Evolutionary conservation across 2,888 invertebrate species (phyloP).

Genomic region (Agriopis marginaria): DNA sequence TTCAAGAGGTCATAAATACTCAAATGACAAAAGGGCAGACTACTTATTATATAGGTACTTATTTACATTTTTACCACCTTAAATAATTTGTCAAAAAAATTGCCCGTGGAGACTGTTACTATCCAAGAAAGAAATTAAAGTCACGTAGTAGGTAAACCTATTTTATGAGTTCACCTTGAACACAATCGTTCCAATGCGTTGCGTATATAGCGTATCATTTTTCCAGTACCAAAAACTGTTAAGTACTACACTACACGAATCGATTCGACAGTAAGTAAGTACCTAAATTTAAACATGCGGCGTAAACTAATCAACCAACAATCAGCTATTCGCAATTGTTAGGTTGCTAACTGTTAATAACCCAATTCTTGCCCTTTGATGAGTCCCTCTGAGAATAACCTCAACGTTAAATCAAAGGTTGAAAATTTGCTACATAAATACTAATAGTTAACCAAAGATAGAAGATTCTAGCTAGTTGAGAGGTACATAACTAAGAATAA

Average conservation of each 20-base stretch:
- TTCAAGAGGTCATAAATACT: not conserved
- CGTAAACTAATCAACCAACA: constrained; percentile 56
- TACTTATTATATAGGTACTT: no score
- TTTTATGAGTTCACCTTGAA: no score
- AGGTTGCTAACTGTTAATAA: constrained; percentile 50
- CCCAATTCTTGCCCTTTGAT: constrained; percentile 31
- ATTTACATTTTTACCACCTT: no score
- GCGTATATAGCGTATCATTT: no score
- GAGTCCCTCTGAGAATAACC: constrained; percentile 16
- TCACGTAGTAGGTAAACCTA: no score
- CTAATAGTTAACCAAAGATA: not conserved
- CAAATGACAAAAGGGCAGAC: no score
- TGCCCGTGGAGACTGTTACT: no score
- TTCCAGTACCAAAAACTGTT: not conserved
- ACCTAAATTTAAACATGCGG: constrained; percentile 47
- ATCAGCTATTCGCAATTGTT: constrained; percentile 51
- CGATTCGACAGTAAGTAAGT: constrained; percentile 41
- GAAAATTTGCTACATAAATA: not conserved
- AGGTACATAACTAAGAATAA: no score
- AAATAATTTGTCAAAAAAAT: no score
- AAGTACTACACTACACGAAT: not conserved
- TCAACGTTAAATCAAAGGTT: constrained; percentile 17
- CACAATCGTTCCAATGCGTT: no score
- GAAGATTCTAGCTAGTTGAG: not conserved
- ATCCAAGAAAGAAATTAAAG: no score